Percentiles rank a stretch among this genome's conserved stretches.
Conservation (phyloP, 2,888 invertebrate genomes). For the Leptarthrus brevirostris region DNA sequence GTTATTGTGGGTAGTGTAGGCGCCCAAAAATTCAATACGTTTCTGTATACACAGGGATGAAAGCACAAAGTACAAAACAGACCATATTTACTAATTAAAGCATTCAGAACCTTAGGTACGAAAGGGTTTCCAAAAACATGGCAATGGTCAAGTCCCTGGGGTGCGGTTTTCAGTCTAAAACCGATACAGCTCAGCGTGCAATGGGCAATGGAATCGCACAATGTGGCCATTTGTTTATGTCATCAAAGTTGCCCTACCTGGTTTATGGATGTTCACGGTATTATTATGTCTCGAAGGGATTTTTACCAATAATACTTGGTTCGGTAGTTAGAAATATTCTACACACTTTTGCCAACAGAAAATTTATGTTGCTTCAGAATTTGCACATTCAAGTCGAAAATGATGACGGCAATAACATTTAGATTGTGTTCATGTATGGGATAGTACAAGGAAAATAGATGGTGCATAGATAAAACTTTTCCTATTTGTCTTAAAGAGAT, state of each 20-base stretch:
- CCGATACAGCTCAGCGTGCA: constrained; percentile 35
- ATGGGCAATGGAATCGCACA: constrained; percentile 13
- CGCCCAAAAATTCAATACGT: no score
- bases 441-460: no score
- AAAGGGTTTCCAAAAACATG: constrained; percentile 49
- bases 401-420: no score
- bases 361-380: background rate
- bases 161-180: constrained; percentile 54
- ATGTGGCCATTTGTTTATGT: constrained; percentile 46
- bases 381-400: no score
- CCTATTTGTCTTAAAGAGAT: no score
- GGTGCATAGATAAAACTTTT: no score
- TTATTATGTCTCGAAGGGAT: constrained; percentile 44
- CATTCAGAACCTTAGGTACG: constrained; percentile 38
- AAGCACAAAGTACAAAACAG: constrained; percentile 14
- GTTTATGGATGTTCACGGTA: constrained; percentile 33
- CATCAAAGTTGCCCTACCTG: constrained; percentile 33
- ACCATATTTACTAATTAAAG: constrained; percentile 47
- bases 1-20: constrained; percentile 14
- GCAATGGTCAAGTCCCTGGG: constrained; percentile 53
- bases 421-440: no score
- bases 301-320: constrained; percentile 35
- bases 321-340: constrained; percentile 10
- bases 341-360: background rate
- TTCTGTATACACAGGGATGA: background rate